Evolutionary conservation across 2,113 vertebrate species (phyloP).

Genomic region (Alligator mississippiensis): DNA sequence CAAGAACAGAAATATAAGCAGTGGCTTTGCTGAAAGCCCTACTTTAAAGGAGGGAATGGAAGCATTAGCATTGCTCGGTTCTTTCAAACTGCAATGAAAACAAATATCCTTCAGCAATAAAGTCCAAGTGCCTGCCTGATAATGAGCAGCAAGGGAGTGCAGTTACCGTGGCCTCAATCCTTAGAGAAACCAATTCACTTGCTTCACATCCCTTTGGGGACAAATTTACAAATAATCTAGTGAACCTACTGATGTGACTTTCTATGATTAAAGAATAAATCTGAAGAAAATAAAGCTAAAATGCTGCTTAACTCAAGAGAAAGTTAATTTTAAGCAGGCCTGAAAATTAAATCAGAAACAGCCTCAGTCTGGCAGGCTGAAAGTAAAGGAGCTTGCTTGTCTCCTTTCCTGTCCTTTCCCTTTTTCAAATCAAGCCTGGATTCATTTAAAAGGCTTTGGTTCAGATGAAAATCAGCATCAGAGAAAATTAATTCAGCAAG

Average conservation of each 20-base stretch:
- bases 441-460: not conserved
- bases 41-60: not conserved
- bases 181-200: not conserved
- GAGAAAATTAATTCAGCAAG: not conserved
- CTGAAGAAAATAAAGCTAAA: not conserved
- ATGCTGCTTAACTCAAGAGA: not conserved
- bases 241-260: not conserved
- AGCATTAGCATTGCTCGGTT: not conserved
- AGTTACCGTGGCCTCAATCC: not conserved
- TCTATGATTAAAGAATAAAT: not conserved
- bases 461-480: not conserved
- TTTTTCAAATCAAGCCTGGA: not conserved
- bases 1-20: not conserved
- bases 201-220: not conserved
- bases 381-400: not conserved
- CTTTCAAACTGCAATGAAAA: conserved; percentile 32
- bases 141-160: not conserved
- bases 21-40: not conserved
- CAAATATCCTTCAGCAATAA: not conserved
- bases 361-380: not conserved
- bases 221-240: conserved; percentile 11
- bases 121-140: not conserved
- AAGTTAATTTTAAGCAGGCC: not conserved
- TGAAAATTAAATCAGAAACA: not conserved
- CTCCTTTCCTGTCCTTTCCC: not conserved